Evolutionary conservation across 2,113 vertebrate species (phyloP), one percentile per base, ranked within the genome.

Genomic region (Cottus gobio): DNA sequence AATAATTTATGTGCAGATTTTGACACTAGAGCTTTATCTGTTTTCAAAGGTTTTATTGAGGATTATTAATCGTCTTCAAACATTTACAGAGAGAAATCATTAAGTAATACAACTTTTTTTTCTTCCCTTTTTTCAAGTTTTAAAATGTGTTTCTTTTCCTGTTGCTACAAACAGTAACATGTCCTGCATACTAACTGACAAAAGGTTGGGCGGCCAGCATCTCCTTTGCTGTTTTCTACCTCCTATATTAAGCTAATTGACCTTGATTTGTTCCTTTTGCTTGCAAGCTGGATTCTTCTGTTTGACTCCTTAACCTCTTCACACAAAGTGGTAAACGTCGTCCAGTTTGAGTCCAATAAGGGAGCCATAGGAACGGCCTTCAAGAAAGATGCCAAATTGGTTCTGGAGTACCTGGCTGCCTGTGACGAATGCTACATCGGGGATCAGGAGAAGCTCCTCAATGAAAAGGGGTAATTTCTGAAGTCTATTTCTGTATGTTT

Each of bases 301-400:
- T 50, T 67, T 11, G 24, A 61, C 65, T 75, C 89, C 89, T 94
- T 95, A 90, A 95, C 88, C 24, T 48, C 75, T n/a, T 26, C 0
- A 20, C 87, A 95, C 96, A 98, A 94, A 95, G 96, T 96, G 18
- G 95, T 96, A 15, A 96, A 87, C 28, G 70, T 98, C 13, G 94
- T 97, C 85, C 97, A 97, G 91, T 98, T 98, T 71, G 97, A 98
- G 86, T 92, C 96, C 48, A 98, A 96, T 89, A 98, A 98, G 91
- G 96, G 96, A 85, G 95, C 96, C 68, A 94, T 98, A 50, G 97
- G 97, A 62, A 97, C 95, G 70, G 96, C 95, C 0, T 98, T 95
- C 79, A 99, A 98, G 94, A 98, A 97, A 80, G 97, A 99, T 0
- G 97, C 97, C 6, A 98, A 96, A 91, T 71, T 96, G 82, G 95